These are phyloP conservation scores for Neoaliturus tenellus DNA, from an alignment of 2,888 invertebrate genomes.

Conservation along the genomic window DNA sequence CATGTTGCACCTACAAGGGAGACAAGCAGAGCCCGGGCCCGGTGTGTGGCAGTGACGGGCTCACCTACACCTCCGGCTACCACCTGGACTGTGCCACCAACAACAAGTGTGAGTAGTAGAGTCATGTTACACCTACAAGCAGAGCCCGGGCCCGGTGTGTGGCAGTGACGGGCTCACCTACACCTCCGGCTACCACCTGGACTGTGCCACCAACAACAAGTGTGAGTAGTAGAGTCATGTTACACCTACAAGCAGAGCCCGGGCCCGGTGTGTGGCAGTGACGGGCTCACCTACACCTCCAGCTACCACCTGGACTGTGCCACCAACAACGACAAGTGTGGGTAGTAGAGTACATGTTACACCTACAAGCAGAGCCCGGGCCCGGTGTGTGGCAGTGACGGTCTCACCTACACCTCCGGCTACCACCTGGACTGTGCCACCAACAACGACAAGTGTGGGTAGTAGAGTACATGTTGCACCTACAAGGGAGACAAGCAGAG, in stretches of 20 bases:
- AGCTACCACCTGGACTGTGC: conserved; percentile 56
- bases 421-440: conserved; percentile 56
- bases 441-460: conserved; percentile 52
- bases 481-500: conserved; percentile 1
- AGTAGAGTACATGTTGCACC: background rate
- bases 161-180: conserved; percentile 59
- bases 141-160: conserved; percentile 34
- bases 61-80: background rate
- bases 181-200: conserved; percentile 54
- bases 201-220: conserved; percentile 53
- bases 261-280: background rate
- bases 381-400: conserved; percentile 57
- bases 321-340: conserved; percentile 53
- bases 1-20: conserved; percentile 19
- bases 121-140: too few species aligned
- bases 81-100: conserved; percentile 53
- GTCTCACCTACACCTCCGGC: conserved; percentile 57
- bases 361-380: background rate
- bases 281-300: conserved; percentile 58
- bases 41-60: conserved; percentile 57
- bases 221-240: conserved; percentile 44
- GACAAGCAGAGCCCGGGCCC: background rate
- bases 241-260: too few species aligned
- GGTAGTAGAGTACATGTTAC: background rate
- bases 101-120: conserved; percentile 29